A percentile compares a stretch with the other conserved stretches of the same genome.
phyloP scores from a whole-genome alignment of 1,140 invertebrate species.

The Meteorus sp. region DNA sequence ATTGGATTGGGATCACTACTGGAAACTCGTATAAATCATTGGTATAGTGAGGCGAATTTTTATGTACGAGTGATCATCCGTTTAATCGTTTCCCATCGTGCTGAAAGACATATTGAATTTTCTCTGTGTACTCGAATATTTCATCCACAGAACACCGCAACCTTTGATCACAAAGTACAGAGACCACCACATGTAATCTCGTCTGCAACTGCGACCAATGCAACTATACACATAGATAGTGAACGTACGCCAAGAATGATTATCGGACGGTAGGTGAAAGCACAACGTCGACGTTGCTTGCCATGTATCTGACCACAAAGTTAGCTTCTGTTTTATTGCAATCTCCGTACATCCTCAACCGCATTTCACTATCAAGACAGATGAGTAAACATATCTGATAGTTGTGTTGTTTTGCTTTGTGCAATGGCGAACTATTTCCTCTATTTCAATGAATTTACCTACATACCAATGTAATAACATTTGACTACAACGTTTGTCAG shows the following conservation, averaged over 20 bases:
- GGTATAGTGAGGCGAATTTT: no score
- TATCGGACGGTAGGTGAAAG: constrained; percentile 31
- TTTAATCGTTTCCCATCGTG: constrained; percentile 2
- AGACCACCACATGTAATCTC: constrained; percentile 43
- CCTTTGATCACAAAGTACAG: constrained; percentile 46
- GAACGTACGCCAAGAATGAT: constrained; percentile 39
- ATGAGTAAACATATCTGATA: no score
- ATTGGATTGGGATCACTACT: no score
- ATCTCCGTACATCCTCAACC: constrained; percentile 1
- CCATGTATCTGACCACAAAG: background rate
- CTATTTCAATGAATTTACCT: no score
- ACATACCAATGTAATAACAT: no score
- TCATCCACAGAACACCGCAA: constrained; percentile 10
- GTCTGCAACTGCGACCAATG: constrained; percentile 29
- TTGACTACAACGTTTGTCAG: no score
- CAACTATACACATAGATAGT: no score
- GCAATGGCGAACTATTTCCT: no score
- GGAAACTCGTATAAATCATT: no score
- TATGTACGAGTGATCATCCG: background rate
- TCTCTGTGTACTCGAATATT: background rate
- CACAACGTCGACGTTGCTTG: constrained; percentile 2
- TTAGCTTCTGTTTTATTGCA: constrained; percentile 14
- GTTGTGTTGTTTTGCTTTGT: no score
- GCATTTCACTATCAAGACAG: constrained; percentile 1
- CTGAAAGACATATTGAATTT: background rate